Evolutionary conservation across 64 coral and sea anemone genomes (phyloP).

Genomic region (Actinia tenebrosa): DNA sequence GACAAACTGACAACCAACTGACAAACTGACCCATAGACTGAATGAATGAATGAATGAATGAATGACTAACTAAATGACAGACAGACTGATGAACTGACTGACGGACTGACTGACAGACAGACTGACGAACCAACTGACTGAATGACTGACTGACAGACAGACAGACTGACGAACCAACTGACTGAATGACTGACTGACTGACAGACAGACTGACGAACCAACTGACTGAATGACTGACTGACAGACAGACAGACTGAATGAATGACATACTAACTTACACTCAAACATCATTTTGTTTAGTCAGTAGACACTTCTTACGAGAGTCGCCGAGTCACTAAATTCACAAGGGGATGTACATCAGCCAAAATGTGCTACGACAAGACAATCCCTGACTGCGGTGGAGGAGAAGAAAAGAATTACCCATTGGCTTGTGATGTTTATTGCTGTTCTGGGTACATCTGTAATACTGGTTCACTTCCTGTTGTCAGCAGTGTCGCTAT

Average conservation of each 20-base stretch:
- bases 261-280: background rate
- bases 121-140: background rate
- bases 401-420: background rate
- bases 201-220: too few species aligned
- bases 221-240: too few species aligned
- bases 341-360: slow-evolving; percentile 1
- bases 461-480: background rate
- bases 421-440: slow-evolving; percentile 5
- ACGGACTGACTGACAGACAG: background rate
- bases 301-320: background rate
- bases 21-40: background rate
- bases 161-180: background rate
- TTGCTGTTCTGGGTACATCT: background rate
- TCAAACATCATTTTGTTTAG: background rate
- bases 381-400: background rate
- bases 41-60: background rate
- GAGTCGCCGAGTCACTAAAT: background rate
- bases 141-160: background rate
- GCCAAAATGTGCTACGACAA: background rate
- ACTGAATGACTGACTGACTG: too few species aligned
- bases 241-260: too few species aligned
- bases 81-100: background rate
- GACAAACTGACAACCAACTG: background rate
- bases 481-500: background rate
- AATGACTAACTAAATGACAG: too few species aligned